These are phyloP conservation scores for Plectrocnemia conspersa DNA, from an alignment of 1,140 invertebrate genomes.

Conservation along the genomic window DNA sequence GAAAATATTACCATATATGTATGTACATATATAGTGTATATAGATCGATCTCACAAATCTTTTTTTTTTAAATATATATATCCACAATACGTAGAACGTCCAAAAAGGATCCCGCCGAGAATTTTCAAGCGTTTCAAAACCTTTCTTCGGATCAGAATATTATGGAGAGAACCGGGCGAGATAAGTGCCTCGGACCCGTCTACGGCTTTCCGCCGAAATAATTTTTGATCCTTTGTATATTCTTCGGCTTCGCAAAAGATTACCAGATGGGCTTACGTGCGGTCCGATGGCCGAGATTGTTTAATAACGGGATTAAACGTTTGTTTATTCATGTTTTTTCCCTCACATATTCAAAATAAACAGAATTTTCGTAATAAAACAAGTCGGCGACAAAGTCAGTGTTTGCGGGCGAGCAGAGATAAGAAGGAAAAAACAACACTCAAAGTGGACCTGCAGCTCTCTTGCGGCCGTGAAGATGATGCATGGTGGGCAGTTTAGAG, in stretches of 20 bases:
- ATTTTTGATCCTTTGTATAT: constrained; percentile 24
- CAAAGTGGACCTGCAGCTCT: background rate
- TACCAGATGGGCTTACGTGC: constrained; percentile 22
- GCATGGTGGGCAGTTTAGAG: constrained; percentile 11
- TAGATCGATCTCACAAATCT: too few species aligned
- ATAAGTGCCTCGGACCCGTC: background rate
- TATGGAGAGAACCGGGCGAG: constrained; percentile 1
- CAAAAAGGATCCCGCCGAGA: too few species aligned
- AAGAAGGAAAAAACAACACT: background rate
- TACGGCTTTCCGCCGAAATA: constrained; percentile 15
- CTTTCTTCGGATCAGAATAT: constrained; percentile 7
- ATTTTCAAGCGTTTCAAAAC: background rate
- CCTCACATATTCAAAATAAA: background rate
- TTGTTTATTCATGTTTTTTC: background rate
- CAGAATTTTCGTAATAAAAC: background rate
- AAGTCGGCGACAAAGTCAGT: background rate
- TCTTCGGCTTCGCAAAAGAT: constrained; percentile 24
- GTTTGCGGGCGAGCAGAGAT: too few species aligned
- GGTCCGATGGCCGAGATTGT: constrained; percentile 23
- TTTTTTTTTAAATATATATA: too few species aligned
- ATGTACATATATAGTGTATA: too few species aligned
- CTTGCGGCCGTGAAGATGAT: constrained; percentile 21
- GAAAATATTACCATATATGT: too few species aligned
- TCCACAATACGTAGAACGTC: too few species aligned
- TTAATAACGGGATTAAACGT: constrained; percentile 30